Evolutionary conservation across 2,113 vertebrate genomes (phyloP).

Genomic region (Regulus satrapa): DNA sequence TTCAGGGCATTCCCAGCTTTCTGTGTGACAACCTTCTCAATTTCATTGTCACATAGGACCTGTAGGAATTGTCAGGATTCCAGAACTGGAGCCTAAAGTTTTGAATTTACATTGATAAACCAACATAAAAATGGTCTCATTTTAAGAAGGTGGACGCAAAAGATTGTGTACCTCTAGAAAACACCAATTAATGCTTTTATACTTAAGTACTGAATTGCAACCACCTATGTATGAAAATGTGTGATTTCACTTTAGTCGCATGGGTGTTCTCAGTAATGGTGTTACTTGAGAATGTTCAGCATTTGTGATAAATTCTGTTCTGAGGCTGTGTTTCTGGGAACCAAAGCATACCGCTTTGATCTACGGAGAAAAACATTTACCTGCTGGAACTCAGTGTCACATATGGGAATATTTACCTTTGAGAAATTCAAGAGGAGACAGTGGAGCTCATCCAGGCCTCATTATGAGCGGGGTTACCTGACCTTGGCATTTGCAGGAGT

Average conservation of each 20-base stretch:
- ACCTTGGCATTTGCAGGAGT: background rate
- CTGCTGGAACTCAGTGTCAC: background rate
- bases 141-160: background rate
- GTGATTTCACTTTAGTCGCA: background rate
- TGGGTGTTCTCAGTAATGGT: background rate
- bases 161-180: background rate
- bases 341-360: background rate
- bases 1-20: accelerated
- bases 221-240: background rate
- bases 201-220: background rate
- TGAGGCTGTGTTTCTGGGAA: constrained; percentile 19
- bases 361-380: background rate
- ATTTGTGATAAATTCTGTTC: background rate
- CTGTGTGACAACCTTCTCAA: background rate
- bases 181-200: background rate
- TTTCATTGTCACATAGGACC: background rate
- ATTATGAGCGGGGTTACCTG: background rate
- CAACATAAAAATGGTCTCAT: background rate
- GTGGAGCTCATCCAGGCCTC: constrained; percentile 5
- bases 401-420: constrained; percentile 33
- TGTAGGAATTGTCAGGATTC: background rate
- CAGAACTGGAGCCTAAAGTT: background rate
- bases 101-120: background rate
- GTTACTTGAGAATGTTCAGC: background rate
- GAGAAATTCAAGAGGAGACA: constrained; percentile 7